phyloP scores from a whole-genome alignment of 64 coral and sea anemone genomes.

The Porites lutea region DNA sequence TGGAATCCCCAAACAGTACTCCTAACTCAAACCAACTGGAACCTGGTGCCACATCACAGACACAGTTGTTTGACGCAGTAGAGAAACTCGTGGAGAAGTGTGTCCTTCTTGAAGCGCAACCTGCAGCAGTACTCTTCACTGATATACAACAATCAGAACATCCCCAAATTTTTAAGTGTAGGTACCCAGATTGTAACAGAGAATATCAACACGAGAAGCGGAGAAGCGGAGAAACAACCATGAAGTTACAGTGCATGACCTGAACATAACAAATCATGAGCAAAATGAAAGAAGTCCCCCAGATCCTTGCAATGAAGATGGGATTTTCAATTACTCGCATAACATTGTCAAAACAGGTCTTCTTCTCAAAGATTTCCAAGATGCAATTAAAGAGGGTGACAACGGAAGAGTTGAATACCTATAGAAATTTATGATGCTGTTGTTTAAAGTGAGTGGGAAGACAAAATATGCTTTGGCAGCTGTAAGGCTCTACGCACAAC shows the following conservation, averaged over 20 bases:
- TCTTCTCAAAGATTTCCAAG: constrained; percentile 44
- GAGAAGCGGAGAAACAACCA: constrained; percentile 13
- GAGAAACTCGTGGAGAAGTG: too few relatives aligned
- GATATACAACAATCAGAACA: too few relatives aligned
- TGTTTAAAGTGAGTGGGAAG: constrained; percentile 54
- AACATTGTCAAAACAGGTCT: constrained; percentile 44
- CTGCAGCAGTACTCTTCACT: too few relatives aligned
- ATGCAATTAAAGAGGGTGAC: constrained; percentile 76
- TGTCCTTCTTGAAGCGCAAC: too few relatives aligned
- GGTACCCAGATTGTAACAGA: constrained; percentile 5
- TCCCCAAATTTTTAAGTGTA: neutral
- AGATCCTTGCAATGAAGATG: constrained; percentile 27
- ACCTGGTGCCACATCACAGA: too few relatives aligned
- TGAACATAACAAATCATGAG: neutral
- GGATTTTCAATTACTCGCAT: constrained; percentile 60
- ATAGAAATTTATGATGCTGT: constrained; percentile 65
- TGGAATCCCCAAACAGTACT: too few relatives aligned
- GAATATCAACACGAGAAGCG: neutral
- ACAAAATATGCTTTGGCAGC: constrained; percentile 71
- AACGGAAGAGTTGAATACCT: constrained; percentile 2
- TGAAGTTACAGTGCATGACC: constrained; percentile 17
- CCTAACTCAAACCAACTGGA: too few relatives aligned
- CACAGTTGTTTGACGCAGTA: too few relatives aligned
- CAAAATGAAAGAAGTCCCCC: constrained; percentile 6
- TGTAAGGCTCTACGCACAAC: constrained; percentile 34